Percentiles rank a stretch among this genome's conserved stretches.
Conservation (phyloP, 2,888 invertebrate species). For the Apamea monoglypha region DNA sequence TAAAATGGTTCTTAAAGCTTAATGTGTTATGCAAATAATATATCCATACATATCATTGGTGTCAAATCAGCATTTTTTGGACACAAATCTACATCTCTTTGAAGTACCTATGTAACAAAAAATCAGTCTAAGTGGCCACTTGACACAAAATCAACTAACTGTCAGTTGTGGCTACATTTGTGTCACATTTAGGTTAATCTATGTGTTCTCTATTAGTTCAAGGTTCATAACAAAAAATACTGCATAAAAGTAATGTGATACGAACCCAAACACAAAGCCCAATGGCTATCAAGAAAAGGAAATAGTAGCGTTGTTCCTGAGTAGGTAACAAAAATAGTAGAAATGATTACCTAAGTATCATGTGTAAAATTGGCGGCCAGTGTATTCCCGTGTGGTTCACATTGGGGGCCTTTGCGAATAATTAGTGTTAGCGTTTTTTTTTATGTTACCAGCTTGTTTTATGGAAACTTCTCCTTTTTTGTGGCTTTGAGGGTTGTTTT, state of each 20-base stretch:
- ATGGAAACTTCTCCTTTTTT: not conserved
- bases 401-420: not conserved
- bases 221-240: slow-evolving; percentile 7
- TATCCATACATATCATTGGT: not conserved
- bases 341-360: not conserved
- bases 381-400: not conserved
- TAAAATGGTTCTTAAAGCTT: not conserved
- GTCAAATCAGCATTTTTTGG: not conserved
- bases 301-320: not conserved
- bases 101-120: slow-evolving; percentile 12
- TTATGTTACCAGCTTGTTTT: not conserved
- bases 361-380: not conserved
- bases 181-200: slow-evolving; percentile 2
- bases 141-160: slow-evolving; percentile 22
- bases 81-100: not conserved
- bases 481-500: not conserved
- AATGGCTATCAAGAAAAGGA: not conserved
- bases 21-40: not conserved
- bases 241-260: slow-evolving; percentile 19
- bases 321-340: not conserved
- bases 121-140: slow-evolving; percentile 18
- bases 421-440: not conserved
- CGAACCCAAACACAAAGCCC: slow-evolving; percentile 24
- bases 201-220: slow-evolving; percentile 6
- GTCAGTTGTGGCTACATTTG: not conserved